Evolutionary conservation across 2,888 invertebrate genomes (phyloP).

Genomic region (Alcis repandata): DNA sequence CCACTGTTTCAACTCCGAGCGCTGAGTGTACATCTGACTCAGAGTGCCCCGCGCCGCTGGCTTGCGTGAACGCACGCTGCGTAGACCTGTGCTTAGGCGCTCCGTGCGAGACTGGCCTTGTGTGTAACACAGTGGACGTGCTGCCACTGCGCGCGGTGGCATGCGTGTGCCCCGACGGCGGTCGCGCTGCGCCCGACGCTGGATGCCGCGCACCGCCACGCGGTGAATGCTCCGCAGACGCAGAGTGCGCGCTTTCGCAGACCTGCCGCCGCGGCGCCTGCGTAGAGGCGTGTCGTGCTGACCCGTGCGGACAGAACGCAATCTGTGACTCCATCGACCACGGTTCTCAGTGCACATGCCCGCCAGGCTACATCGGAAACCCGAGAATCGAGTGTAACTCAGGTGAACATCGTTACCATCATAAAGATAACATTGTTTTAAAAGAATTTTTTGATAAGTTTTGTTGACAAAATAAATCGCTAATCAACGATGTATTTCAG

Average conservation of each 20-base stretch:
- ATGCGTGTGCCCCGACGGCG: slow-evolving; percentile 94
- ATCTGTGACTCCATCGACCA: slow-evolving; percentile 92
- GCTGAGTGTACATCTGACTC: slow-evolving; percentile 91
- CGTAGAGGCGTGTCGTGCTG: slow-evolving; percentile 92
- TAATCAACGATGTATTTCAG: slow-evolving; percentile 53
- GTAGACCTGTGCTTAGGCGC: slow-evolving; percentile 92
- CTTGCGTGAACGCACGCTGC: slow-evolving; percentile 92
- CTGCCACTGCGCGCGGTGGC: slow-evolving; percentile 93
- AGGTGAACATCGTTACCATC: slow-evolving; percentile 66
- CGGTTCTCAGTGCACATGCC: slow-evolving; percentile 92
- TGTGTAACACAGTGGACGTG: slow-evolving; percentile 92
- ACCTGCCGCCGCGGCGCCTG: slow-evolving; percentile 92
- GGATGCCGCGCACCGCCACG: slow-evolving; percentile 89
- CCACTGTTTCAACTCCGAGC: slow-evolving; percentile 53
- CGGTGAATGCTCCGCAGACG: slow-evolving; percentile 90
- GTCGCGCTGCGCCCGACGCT: slow-evolving; percentile 90
- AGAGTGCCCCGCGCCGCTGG: slow-evolving; percentile 91
- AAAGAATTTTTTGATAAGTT: no score
- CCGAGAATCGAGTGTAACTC: slow-evolving; percentile 91
- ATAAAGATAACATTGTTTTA: background rate
- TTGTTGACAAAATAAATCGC: no score
- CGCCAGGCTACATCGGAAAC: slow-evolving; percentile 92
- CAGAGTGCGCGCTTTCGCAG: slow-evolving; percentile 91
- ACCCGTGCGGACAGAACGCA: slow-evolving; percentile 94
- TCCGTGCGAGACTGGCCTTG: slow-evolving; percentile 92